phyloP scores from a whole-genome alignment of 2,113 vertebrate genomes.

The Rissa tridactyla region DNA sequence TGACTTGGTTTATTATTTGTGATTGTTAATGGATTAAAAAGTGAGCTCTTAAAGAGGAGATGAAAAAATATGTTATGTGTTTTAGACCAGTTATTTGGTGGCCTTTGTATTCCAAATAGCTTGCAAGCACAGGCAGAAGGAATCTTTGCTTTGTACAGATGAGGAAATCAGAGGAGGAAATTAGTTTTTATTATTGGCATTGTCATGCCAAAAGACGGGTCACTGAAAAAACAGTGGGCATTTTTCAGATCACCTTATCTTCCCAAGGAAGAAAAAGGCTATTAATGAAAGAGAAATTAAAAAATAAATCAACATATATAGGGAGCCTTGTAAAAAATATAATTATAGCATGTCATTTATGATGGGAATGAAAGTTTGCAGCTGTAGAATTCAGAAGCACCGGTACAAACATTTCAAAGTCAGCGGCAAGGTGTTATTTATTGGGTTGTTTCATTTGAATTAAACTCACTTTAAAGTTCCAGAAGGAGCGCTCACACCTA shows the following conservation, averaged over 20 bases:
- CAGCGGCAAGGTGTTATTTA: conserved; percentile 60
- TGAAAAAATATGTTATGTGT: neutral
- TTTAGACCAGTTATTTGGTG: conserved; percentile 5
- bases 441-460: conserved; percentile 64
- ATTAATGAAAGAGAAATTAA: conserved; percentile 57
- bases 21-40: conserved; percentile 25
- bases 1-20: conserved; percentile 14
- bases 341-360: conserved; percentile 46
- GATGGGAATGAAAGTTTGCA: conserved; percentile 36
- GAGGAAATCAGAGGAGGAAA: conserved; percentile 38
- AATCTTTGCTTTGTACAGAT: conserved; percentile 7
- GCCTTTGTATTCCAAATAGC: neutral
- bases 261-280: conserved; percentile 4
- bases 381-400: conserved; percentile 17
- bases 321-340: conserved; percentile 23
- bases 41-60: neutral
- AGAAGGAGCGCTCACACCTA: neutral
- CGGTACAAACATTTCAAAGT: conserved; percentile 25
- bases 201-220: neutral
- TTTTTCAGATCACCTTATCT: conserved; percentile 40
- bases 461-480: conserved; percentile 60
- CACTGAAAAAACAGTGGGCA: neutral
- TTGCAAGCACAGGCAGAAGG: neutral
- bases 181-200: conserved; percentile 53
- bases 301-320: conserved; percentile 50